Conservation (phyloP, 2,113 vertebrate species). For the Isurus oxyrinchus region DNA sequence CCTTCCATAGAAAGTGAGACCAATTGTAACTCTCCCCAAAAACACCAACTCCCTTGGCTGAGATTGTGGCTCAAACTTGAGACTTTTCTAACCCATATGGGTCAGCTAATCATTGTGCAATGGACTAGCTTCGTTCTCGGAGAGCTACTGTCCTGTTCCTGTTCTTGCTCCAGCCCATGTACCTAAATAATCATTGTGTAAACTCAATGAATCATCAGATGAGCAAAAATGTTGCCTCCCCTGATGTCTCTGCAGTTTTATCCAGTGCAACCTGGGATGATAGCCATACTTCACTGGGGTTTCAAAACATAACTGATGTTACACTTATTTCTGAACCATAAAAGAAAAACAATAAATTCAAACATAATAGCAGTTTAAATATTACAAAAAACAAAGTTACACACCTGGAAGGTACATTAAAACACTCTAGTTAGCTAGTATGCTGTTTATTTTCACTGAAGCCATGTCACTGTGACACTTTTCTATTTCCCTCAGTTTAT, state of each 20-base stretch:
- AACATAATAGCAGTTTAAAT: not conserved
- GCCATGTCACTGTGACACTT: not conserved
- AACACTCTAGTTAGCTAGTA: not conserved
- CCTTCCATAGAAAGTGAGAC: not conserved
- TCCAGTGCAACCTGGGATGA: not conserved
- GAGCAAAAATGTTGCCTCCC: not conserved
- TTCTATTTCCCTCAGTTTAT: not conserved
- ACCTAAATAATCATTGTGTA: not conserved
- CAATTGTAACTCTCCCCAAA: not conserved
- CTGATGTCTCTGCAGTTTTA: not conserved
- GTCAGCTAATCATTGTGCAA: not conserved
- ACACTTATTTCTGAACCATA: not conserved
- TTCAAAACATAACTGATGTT: not conserved
- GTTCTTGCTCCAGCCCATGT: not conserved
- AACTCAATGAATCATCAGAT: not conserved
- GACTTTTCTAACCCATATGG: not conserved
- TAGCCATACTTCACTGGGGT: not conserved
- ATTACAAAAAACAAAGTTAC: not conserved
- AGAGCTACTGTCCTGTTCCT: not conserved
- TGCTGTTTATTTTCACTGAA: not conserved
- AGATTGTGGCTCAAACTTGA: not conserved
- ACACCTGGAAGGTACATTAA: not conserved
- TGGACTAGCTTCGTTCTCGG: not conserved
- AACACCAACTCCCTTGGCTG: not conserved
- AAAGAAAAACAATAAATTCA: not conserved